These are phyloP conservation scores for Novumbra hubbsi DNA, from an alignment of 2,797 vertebrate species.

Conservation along the genomic window DNA sequence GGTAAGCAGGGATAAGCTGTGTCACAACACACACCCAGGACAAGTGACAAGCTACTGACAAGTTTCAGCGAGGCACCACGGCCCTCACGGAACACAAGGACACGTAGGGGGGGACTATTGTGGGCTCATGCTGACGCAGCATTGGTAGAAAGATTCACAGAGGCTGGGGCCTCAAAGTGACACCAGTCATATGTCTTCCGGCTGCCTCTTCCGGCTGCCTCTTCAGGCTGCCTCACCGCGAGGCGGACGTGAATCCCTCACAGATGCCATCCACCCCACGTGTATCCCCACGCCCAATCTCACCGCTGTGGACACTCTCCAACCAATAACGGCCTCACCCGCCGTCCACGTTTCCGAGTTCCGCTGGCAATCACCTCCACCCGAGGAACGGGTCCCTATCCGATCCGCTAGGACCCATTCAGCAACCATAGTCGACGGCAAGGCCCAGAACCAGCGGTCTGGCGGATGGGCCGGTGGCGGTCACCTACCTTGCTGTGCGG, in stretches of 20 bases:
- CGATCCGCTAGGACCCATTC: background rate
- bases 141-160: conserved; percentile 50
- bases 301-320: background rate
- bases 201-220: conserved; percentile 33
- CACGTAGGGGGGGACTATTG: conserved; percentile 49
- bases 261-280: conserved; percentile 1
- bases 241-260: background rate
- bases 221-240: conserved; percentile 11
- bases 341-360: background rate
- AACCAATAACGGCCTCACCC: background rate
- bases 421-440: conserved; percentile 7
- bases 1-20: conserved; percentile 26
- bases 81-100: conserved; percentile 42
- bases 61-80: conserved; percentile 29
- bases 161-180: conserved; percentile 47
- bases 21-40: conserved; percentile 18
- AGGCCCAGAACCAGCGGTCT: conserved; percentile 10
- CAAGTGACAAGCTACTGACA: conserved; percentile 2
- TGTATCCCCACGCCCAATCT: background rate
- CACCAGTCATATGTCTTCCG: conserved; percentile 48
- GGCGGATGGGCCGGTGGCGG: background rate
- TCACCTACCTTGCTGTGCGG: conserved; percentile 88
- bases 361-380: background rate
- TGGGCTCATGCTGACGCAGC: conserved; percentile 56
- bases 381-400: background rate